phyloP scores from a whole-genome alignment of 2,113 vertebrate species.

The Peromyscus leucopus region DNA sequence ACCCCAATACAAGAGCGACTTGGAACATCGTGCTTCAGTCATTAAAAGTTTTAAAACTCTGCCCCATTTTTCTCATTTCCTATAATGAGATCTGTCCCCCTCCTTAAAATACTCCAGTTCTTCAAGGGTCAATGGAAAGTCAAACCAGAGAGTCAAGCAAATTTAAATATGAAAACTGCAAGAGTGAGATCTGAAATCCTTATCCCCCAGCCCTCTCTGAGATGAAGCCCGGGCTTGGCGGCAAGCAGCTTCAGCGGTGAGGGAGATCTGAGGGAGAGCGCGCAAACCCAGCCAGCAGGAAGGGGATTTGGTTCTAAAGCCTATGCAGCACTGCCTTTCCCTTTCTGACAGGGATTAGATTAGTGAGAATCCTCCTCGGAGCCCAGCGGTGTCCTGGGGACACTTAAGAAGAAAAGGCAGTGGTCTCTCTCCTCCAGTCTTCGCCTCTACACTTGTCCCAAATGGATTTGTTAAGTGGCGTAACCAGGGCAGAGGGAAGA shows the following conservation, averaged over 20 bases:
- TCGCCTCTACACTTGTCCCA: conserved; percentile 53
- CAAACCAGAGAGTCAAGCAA: conserved; percentile 83
- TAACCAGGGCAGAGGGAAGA: neutral
- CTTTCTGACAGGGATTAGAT: conserved; percentile 65
- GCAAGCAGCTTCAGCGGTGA: neutral
- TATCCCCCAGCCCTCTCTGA: conserved; percentile 18
- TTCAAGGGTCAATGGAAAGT: conserved; percentile 87
- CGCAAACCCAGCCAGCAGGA: conserved; percentile 28
- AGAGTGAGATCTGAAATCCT: conserved; percentile 74
- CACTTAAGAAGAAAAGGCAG: conserved; percentile 62
- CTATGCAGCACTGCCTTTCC: conserved; percentile 44
- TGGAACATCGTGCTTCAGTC: conserved; percentile 78
- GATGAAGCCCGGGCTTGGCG: conserved; percentile 55
- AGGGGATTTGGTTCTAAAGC: conserved; percentile 82
- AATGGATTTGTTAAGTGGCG: conserved; percentile 59
- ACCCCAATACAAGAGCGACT: conserved; percentile 71
- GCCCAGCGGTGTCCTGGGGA: neutral
- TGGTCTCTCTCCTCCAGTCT: conserved; percentile 50
- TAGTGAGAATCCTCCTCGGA: conserved; percentile 72
- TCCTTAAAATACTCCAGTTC: conserved; percentile 82
- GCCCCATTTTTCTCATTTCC: conserved; percentile 83
- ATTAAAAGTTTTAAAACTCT: conserved; percentile 83
- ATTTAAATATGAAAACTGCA: conserved; percentile 82
- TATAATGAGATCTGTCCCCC: conserved; percentile 80
- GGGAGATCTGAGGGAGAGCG: neutral